Percentiles rank a stretch among this genome's conserved stretches.
phyloP scores from a whole-genome alignment of 37 sponge, comb jelly and placozoan genomes.

The Spongilla lacustris region DNA sequence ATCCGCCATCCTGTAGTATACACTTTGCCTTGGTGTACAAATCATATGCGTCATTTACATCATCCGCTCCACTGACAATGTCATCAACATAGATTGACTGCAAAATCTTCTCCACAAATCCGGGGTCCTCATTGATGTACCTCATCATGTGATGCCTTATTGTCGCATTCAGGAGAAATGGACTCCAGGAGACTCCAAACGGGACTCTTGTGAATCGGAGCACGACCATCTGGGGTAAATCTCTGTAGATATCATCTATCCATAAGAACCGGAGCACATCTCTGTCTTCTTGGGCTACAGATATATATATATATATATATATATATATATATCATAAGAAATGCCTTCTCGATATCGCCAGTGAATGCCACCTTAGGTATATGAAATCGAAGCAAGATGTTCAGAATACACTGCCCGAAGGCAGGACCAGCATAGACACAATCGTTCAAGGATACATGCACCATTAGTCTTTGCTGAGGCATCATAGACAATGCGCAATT shows the following conservation, averaged over 20 bases:
- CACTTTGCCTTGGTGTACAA: conserved; percentile 33
- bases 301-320: no score
- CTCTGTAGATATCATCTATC: conserved; percentile 27
- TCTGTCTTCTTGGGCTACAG: conserved; percentile 27
- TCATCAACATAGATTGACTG: conserved; percentile 47
- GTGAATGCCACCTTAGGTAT: background rate
- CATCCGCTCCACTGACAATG: conserved; percentile 3
- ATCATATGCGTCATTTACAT: conserved; percentile 22
- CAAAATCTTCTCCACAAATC: conserved; percentile 16
- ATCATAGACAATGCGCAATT: conserved; percentile 17
- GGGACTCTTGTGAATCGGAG: conserved; percentile 41
- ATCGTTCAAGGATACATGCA: conserved; percentile 13
- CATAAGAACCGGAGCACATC: conserved; percentile 58
- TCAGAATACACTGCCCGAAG: conserved; percentile 23
- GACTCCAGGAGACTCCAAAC: conserved; percentile 64
- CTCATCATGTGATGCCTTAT: conserved; percentile 32
- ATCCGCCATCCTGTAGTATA: conserved; percentile 29
- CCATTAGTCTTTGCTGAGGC: conserved; percentile 20
- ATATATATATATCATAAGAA: conserved; percentile 10
- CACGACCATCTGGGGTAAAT: background rate
- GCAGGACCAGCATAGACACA: conserved; percentile 26
- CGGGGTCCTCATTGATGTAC: conserved; percentile 3
- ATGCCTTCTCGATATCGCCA: conserved; percentile 29
- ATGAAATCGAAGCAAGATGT: conserved; percentile 28
- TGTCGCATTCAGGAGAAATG: conserved; percentile 47